These are phyloP conservation scores for Corythornis cristatus DNA, from an alignment of 2,113 vertebrate genomes.

Conservation along the genomic window DNA sequence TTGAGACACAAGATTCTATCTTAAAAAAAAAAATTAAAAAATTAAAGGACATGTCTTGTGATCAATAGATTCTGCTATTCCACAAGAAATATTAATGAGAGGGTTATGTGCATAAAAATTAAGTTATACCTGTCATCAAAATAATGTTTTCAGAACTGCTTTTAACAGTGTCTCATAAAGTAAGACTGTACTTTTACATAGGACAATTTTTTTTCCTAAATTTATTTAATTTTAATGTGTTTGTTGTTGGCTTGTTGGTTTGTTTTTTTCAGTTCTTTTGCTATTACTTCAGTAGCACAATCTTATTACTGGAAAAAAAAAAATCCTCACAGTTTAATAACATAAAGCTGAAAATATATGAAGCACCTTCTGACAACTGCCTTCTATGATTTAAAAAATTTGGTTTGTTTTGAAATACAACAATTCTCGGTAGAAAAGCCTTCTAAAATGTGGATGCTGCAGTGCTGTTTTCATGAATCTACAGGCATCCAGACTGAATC, in stretches of 20 bases:
- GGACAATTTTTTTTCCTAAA: background rate
- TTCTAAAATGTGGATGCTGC: background rate
- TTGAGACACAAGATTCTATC: background rate
- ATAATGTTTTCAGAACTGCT: background rate
- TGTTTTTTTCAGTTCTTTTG: background rate
- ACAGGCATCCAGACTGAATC: conserved; percentile 22
- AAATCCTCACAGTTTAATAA: background rate
- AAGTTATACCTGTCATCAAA: background rate
- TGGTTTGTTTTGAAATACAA: background rate
- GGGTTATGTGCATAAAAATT: background rate
- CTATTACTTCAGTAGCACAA: background rate
- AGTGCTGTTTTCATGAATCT: conserved; percentile 11
- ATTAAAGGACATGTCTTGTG: background rate
- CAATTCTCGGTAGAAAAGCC: background rate
- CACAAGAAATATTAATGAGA: background rate
- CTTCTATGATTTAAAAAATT: background rate
- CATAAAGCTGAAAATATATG: background rate
- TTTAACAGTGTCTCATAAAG: background rate
- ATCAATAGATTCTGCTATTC: background rate
- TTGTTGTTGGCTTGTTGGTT: too few species aligned
- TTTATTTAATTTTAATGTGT: background rate
- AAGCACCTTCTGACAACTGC: background rate
- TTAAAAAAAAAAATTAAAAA: background rate
- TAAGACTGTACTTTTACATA: background rate
- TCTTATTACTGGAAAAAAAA: background rate